A percentile compares a stretch with the other conserved stretches of the same genome.
Conservation (phyloP, 2,888 invertebrate species). For the Mimachlamys varia region DNA sequence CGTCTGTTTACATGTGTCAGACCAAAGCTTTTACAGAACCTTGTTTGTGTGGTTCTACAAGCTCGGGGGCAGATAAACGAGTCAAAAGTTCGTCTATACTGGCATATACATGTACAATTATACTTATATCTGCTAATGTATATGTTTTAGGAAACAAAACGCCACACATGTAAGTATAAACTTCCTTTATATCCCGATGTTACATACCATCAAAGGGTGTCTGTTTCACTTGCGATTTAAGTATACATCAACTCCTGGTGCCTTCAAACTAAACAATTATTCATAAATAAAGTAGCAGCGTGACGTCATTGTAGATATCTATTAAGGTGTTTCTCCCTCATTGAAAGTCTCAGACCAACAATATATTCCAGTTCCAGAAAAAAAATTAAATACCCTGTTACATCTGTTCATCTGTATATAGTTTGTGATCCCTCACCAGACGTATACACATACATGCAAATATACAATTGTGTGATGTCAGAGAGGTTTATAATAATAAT, state of each 20-base stretch:
- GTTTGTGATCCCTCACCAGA: no score
- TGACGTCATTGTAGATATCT: not conserved
- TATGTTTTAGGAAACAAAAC: not conserved
- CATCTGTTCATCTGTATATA: no score
- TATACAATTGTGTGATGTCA: no score
- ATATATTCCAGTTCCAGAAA: no score
- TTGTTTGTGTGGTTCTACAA: not conserved
- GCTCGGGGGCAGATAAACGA: not conserved
- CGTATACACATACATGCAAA: no score
- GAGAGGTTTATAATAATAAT: no score
- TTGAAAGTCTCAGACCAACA: no score
- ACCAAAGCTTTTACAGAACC: not conserved
- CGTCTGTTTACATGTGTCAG: not conserved
- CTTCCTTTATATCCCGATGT: not conserved
- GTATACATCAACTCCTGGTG: not conserved
- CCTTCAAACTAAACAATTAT: not conserved
- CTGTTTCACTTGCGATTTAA: not conserved
- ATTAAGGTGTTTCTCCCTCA: not conserved
- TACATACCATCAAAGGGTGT: not conserved
- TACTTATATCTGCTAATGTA: not conserved
- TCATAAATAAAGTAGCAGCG: not conserved
- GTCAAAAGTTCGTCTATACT: not conserved
- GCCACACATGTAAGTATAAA: not conserved
- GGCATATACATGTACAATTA: slow-evolving; percentile 16
- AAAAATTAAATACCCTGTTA: no score